Conservation (phyloP, 2,888 invertebrate species). For the Drosophila crucigera region DNA sequence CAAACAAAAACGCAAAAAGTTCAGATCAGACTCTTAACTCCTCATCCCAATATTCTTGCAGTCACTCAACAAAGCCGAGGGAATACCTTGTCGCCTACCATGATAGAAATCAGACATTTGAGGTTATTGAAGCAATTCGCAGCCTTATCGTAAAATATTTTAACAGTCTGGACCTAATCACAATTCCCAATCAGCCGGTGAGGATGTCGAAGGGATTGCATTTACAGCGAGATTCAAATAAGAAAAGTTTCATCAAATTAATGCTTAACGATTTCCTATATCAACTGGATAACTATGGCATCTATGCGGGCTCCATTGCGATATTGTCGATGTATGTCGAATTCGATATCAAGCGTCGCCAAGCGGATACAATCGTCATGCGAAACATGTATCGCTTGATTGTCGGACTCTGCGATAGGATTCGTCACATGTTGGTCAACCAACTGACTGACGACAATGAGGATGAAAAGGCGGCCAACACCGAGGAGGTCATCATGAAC, state of each 20-base stretch:
- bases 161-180: conserved; percentile 43
- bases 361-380: conserved; percentile 85
- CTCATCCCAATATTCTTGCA: conserved; percentile 56
- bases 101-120: conserved; percentile 9
- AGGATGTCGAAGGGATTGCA: conserved; percentile 69
- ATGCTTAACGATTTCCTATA: conserved; percentile 86
- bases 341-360: conserved; percentile 88
- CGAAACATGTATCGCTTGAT: conserved; percentile 73
- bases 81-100: conserved; percentile 83
- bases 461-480: conserved; percentile 57
- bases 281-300: conserved; percentile 86
- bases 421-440: conserved; percentile 86
- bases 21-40: background rate
- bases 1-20: background rate
- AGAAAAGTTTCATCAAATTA: conserved; percentile 85
- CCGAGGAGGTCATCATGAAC: conserved; percentile 85
- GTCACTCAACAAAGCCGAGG: conserved; percentile 87
- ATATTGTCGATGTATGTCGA: conserved; percentile 88
- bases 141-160: conserved; percentile 31
- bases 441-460: conserved; percentile 85
- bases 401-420: conserved; percentile 82
- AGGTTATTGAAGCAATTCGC: conserved; percentile 29
- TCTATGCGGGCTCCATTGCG: conserved; percentile 88
- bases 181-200: conserved; percentile 65
- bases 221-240: conserved; percentile 77